These are phyloP conservation scores for Spisula subtruncata DNA, from an alignment of 2,888 invertebrate genomes.

Conservation along the genomic window DNA sequence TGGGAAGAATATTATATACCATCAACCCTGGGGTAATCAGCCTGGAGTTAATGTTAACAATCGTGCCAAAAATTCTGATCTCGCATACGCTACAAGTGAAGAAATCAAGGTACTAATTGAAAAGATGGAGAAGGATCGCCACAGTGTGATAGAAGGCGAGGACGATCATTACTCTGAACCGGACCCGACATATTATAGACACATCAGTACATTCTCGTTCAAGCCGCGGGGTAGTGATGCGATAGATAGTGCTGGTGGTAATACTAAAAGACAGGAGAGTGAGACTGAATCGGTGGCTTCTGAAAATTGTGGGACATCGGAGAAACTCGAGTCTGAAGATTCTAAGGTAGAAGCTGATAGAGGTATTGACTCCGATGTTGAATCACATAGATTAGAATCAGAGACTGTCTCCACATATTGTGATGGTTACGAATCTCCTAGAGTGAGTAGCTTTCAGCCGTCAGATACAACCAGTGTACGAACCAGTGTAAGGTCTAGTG, in stretches of 20 bases:
- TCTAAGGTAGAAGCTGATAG: slow-evolving; percentile 71
- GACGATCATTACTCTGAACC: slow-evolving; percentile 58
- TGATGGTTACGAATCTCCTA: slow-evolving; percentile 71
- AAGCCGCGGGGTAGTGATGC: slow-evolving; percentile 55
- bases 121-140: slow-evolving; percentile 75
- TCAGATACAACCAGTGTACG: slow-evolving; percentile 55
- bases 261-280: slow-evolving; percentile 48
- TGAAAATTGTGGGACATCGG: slow-evolving; percentile 68
- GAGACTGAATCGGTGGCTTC: slow-evolving; percentile 63
- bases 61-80: slow-evolving; percentile 68
- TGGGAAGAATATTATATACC: slow-evolving; percentile 50
- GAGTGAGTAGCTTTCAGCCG: slow-evolving; percentile 68
- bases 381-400: slow-evolving; percentile 58
- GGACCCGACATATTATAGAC: slow-evolving; percentile 67
- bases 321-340: slow-evolving; percentile 69
- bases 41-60: slow-evolving; percentile 55
- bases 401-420: slow-evolving; percentile 60
- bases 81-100: slow-evolving; percentile 78
- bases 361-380: slow-evolving; percentile 61
- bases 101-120: slow-evolving; percentile 77
- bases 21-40: slow-evolving; percentile 66
- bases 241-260: slow-evolving; percentile 40
- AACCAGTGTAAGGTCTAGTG: slow-evolving; percentile 47
- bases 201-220: slow-evolving; percentile 64
- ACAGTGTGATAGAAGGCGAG: slow-evolving; percentile 69